phyloP scores from a whole-genome alignment of 2,113 vertebrate genomes.

The Thomomys bottae region DNA sequence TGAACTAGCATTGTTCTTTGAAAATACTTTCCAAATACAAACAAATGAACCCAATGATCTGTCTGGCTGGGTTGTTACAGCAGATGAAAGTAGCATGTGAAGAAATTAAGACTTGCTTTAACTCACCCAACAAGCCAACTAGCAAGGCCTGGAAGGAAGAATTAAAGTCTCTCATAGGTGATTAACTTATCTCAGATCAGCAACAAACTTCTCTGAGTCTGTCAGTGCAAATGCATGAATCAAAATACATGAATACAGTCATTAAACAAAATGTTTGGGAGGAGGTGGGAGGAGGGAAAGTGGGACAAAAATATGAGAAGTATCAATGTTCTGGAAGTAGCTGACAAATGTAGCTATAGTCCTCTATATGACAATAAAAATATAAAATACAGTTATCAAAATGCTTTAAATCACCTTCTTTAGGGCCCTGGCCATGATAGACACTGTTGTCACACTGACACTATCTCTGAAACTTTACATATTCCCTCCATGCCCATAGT shows the following conservation, averaged over 20 bases:
- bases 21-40: not conserved
- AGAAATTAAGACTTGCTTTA: conserved; percentile 19
- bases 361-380: too few relatives aligned
- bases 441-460: not conserved
- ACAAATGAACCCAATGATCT: not conserved
- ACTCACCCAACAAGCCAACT: not conserved
- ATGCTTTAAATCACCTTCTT: not conserved
- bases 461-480: not conserved
- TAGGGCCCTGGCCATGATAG: not conserved
- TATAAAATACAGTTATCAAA: too few relatives aligned
- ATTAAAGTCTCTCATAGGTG: not conserved
- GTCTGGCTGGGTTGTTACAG: not conserved
- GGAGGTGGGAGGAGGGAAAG: too few relatives aligned
- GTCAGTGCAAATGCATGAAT: not conserved
- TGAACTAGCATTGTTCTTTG: conserved; percentile 33
- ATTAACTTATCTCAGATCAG: not conserved
- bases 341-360: too few relatives aligned
- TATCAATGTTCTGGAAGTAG: too few relatives aligned
- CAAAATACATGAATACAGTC: too few relatives aligned
- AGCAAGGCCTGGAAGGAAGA: not conserved
- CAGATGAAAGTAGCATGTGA: not conserved
- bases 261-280: too few relatives aligned
- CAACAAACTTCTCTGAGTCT: not conserved
- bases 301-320: too few relatives aligned
- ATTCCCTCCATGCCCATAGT: not conserved